Base-by-base conservation (phyloP, 1,140 invertebrate species). In the Pseudachorutes palmiensis region DNA sequence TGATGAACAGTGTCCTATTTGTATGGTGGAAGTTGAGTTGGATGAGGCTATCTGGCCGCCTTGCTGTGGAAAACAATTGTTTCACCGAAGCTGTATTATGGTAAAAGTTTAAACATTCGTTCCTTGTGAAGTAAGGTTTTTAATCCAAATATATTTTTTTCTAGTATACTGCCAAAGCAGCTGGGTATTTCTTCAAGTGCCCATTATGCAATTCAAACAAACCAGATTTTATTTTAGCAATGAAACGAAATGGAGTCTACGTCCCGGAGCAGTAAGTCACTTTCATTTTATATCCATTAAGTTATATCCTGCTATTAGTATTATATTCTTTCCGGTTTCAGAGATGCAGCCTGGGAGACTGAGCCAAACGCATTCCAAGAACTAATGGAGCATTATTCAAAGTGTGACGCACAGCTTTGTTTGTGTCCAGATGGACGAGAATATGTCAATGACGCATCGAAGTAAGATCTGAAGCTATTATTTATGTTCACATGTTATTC, bases 321-420 rank as follows among this genome's bases (percentile, higher is more conserved):
- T 68, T 58, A 36, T 67, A 32, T 24, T 29, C 16, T 58, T 22
- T 29, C 57, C 28, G n/a, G n/a, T n/a, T 61, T 16, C 74, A 82
- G 81, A 72, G 86, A 88, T 77, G 86, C 87, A 5, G 80, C 83
- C 0, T 88, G 87, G 87, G 86, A 88, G 72, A 67, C 80, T 26
- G 85, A 86, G 69, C 80, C 81, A 36, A 82, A 84, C 74, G 85
- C 85, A 0, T 87, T 81, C 74, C 72, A 76, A 0, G 82, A 82
- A 30, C 64, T 64, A 49, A 32, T n/a, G 9, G 26, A 12, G 16
- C 32, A 24, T 2, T 72, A 72, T 59, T 68, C 65, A 2, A 48
- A 1, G 0, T 72, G 71, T 64, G 68, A 72, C 62, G 66, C 66
- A 5, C 32, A 55, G 0, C n/a, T 64, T 3, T 70, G 68, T 45